Evolutionary conservation across 2,113 vertebrate species (phyloP).

Genomic region (Pongo abelii): DNA sequence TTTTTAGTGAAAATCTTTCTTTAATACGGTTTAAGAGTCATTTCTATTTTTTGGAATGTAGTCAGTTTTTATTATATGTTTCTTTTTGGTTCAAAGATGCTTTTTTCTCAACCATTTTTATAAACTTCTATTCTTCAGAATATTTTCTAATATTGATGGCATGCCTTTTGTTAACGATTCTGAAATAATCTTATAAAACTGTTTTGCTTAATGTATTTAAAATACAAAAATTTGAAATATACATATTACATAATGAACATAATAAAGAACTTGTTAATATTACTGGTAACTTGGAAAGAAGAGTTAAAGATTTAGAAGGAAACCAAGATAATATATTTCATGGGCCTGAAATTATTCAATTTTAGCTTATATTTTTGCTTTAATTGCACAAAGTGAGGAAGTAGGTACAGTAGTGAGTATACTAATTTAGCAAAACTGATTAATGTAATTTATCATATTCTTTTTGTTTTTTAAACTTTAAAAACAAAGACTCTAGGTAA

Average conservation of each 20-base stretch:
- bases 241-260: background rate
- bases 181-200: constrained; percentile 40
- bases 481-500: background rate
- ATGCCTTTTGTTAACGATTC: constrained; percentile 9
- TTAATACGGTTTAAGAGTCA: background rate
- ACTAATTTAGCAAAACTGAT: background rate
- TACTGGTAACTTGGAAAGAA: background rate
- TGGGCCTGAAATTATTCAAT: background rate
- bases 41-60: background rate
- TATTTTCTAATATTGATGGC: background rate
- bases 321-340: background rate
- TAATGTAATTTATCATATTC: background rate
- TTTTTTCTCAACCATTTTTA: constrained; percentile 2
- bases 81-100: background rate
- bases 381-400: background rate
- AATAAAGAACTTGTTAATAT: background rate
- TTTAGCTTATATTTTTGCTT: background rate
- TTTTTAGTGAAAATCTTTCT: background rate
- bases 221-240: constrained; percentile 26
- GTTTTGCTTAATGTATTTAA: constrained; percentile 1
- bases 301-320: background rate
- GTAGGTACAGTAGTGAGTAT: background rate
- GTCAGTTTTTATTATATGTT: background rate
- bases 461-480: background rate
- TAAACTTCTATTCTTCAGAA: background rate